phyloP scores from a whole-genome alignment of 2,113 vertebrate species.

The Leucosticte australis region DNA sequence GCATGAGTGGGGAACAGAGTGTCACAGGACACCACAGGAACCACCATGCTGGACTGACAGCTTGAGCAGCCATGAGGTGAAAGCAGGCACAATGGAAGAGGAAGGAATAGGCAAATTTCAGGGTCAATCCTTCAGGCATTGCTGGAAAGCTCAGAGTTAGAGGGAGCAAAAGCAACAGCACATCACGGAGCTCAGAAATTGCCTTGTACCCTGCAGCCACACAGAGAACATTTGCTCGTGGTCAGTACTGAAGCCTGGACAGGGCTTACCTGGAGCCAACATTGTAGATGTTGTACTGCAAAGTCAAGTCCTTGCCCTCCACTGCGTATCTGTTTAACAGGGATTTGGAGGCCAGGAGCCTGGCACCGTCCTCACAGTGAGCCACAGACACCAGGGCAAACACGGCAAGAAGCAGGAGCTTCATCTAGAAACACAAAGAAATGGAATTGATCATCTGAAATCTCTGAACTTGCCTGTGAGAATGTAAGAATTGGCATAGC shows the following conservation, averaged over 20 bases:
- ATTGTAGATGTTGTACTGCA: slow-evolving; percentile 97
- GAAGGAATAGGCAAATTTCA: not conserved
- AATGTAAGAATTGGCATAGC: too few species aligned
- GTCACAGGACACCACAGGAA: not conserved
- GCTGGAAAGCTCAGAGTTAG: not conserved
- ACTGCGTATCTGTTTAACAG: slow-evolving; percentile 92
- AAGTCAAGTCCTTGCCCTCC: slow-evolving; percentile 91
- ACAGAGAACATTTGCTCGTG: rapidly evolving
- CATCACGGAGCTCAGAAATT: rapidly evolving
- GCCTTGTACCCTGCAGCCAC: not conserved
- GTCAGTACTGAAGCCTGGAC: too few species aligned
- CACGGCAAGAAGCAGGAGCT: slow-evolving; percentile 57
- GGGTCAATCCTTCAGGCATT: not conserved
- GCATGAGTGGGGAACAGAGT: rapidly evolving
- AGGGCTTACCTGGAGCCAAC: slow-evolving; percentile 88
- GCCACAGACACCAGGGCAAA: slow-evolving; percentile 60
- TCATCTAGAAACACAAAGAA: slow-evolving; percentile 69
- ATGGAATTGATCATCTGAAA: not conserved
- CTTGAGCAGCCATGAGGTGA: not conserved
- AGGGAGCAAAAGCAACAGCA: not conserved
- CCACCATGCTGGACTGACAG: not conserved
- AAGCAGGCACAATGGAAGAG: not conserved
- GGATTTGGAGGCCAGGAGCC: slow-evolving; percentile 91
- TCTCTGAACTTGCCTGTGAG: not conserved
- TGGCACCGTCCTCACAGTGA: slow-evolving; percentile 86